A percentile compares a stretch with the other conserved stretches of the same genome.
Evolutionary conservation across 2,888 invertebrate genomes (phyloP).

Genomic region (Strigamia crassipes): DNA sequence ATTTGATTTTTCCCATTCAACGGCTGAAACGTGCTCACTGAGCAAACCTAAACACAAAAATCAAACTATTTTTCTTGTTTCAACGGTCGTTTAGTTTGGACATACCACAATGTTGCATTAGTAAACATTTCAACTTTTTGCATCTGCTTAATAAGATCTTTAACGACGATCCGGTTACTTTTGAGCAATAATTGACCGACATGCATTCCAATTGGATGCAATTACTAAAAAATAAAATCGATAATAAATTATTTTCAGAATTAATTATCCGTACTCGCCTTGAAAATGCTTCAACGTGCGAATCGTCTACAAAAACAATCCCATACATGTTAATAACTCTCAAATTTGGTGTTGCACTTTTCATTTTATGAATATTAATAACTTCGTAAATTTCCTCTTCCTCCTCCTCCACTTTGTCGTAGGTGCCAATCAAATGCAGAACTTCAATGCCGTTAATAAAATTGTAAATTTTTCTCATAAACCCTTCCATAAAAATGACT

Average conservation of each 20-base stretch:
- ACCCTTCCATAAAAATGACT: constrained; percentile 99
- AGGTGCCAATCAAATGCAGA: constrained; percentile 94
- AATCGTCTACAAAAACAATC: constrained; percentile 97
- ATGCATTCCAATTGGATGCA: constrained; percentile 83
- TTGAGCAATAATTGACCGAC: constrained; percentile 95
- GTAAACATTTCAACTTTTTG: constrained; percentile 83
- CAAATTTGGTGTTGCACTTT: constrained; percentile 96
- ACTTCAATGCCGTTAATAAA: constrained; percentile 98
- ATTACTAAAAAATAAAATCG: constrained; percentile 45
- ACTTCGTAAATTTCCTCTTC: constrained; percentile 99
- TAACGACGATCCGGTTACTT: constrained; percentile 94
- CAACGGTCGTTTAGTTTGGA: not conserved
- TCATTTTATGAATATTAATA: constrained; percentile 97
- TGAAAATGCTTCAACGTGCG: constrained; percentile 93
- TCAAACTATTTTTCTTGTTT: not conserved
- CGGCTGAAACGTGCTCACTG: constrained; percentile 90
- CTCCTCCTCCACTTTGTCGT: constrained; percentile 96
- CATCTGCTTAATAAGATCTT: constrained; percentile 93
- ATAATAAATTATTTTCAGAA: constrained; percentile 45
- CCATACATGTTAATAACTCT: constrained; percentile 97
- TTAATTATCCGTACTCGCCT: constrained; percentile 29
- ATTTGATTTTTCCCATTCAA: constrained; percentile 94
- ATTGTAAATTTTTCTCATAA: constrained; percentile 99
- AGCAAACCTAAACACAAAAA: constrained; percentile 70
- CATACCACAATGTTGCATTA: constrained; percentile 95